Evolutionary conservation across 1,140 invertebrate species (phyloP).

Genomic region (Temnothorax longispinosus): DNA sequence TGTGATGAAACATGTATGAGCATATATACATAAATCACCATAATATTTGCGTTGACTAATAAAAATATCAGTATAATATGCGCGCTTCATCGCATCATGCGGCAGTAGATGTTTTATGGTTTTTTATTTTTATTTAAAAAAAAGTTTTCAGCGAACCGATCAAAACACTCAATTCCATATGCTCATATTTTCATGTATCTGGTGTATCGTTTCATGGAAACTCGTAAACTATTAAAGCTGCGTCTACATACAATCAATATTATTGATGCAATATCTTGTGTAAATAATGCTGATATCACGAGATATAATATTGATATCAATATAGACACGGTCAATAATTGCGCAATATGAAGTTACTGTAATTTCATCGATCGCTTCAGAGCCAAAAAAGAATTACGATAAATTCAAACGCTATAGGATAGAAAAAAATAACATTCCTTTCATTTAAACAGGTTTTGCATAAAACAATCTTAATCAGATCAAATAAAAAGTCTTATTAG

Average conservation of each 20-base stretch:
- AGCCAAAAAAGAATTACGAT: not conserved
- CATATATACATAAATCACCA: slow-evolving; percentile 5
- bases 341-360: not conserved
- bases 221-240: not conserved
- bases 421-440: not conserved
- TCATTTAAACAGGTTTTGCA: not conserved
- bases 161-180: not conserved
- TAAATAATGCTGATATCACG: not conserved
- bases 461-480: not conserved
- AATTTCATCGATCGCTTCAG: not conserved
- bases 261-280: not conserved
- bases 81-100: not conserved
- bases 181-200: not conserved
- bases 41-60: slow-evolving; percentile 2
- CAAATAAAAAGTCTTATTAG: not conserved
- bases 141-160: slow-evolving; percentile 2
- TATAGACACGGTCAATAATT: not conserved
- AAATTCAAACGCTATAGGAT: not conserved
- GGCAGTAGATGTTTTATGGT: not conserved
- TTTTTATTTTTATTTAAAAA: slow-evolving; percentile 6
- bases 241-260: not conserved
- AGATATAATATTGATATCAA: slow-evolving; percentile 17
- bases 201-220: not conserved
- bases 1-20: not conserved
- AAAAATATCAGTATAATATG: not conserved